Evolutionary conservation across 2,888 invertebrate genomes (phyloP).

Genomic region (Drosophila aldrichi): DNA sequence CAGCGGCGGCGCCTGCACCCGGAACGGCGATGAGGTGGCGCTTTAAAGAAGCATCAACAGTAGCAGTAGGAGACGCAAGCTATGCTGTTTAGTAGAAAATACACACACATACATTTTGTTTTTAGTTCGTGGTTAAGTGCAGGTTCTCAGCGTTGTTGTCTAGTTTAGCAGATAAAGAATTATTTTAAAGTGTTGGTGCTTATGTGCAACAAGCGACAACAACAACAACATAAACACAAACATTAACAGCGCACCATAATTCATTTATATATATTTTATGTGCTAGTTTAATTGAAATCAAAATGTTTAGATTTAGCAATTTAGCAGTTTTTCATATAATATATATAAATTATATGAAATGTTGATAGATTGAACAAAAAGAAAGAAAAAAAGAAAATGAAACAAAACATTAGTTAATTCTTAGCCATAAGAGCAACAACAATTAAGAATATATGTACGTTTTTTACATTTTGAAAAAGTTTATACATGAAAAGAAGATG

Average conservation of each 20-base stretch:
- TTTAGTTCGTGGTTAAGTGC: conserved; percentile 15
- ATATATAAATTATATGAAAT: conserved; percentile 36
- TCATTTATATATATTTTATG: conserved; percentile 27
- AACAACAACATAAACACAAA: conserved; percentile 10
- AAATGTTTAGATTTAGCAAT: conserved; percentile 35
- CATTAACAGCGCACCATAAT: conserved; percentile 37
- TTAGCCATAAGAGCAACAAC: conserved; percentile 37
- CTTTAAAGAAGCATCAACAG: conserved; percentile 56
- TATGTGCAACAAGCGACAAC: conserved; percentile 6
- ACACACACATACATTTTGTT: conserved; percentile 1
- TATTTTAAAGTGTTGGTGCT: conserved; percentile 7
- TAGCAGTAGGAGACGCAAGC: not conserved
- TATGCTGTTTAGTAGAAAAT: conserved; percentile 30
- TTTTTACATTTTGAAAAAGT: conserved; percentile 78
- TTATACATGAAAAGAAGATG: conserved; percentile 57
- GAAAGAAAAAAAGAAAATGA: conserved; percentile 6
- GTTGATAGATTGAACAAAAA: conserved; percentile 33
- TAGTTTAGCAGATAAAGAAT: conserved; percentile 24
- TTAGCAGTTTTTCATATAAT: conserved; percentile 42
- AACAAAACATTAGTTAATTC: conserved; percentile 45
- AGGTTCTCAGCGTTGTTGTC: conserved; percentile 39
- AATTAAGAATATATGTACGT: conserved; percentile 58
- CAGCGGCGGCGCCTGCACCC: conserved; percentile 54
- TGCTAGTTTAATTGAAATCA: conserved; percentile 65
- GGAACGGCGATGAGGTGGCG: conserved; percentile 81